Evolutionary conservation across 92 coral and sea anemone genomes (phyloP).

Genomic region (Blastomussa wellsi): DNA sequence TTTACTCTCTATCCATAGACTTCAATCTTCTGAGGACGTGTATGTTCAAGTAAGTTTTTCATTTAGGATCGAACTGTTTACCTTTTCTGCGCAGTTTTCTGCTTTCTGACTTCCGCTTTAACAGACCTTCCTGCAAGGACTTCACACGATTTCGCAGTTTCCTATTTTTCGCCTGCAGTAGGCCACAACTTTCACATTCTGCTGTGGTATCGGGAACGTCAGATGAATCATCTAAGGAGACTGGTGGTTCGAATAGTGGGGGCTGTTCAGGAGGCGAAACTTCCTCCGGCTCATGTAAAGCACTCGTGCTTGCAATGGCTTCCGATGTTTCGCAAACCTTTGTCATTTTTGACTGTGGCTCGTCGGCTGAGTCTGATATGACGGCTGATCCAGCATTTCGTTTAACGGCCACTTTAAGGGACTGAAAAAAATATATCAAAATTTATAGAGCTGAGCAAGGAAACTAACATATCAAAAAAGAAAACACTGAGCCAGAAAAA

Average conservation of each 20-base stretch:
- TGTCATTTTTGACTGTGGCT: conserved; percentile 1
- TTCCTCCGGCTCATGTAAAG: too few species aligned
- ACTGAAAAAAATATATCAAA: not conserved
- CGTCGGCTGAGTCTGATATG: conserved; percentile 10
- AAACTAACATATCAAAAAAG: conserved; percentile 4
- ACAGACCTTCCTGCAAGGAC: not conserved
- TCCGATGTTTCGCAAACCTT: conserved; percentile 15
- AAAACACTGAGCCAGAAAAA: too few species aligned
- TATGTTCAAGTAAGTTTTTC: not conserved
- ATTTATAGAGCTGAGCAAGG: conserved; percentile 2
- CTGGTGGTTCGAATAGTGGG: conserved; percentile 4
- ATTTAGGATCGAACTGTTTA: not conserved
- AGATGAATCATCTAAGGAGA: not conserved
- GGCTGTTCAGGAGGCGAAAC: not conserved
- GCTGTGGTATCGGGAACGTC: not conserved
- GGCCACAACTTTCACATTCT: conserved; percentile 5
- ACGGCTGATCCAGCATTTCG: conserved; percentile 4
- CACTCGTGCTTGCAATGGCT: conserved; percentile 15
- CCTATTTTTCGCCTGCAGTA: not conserved
- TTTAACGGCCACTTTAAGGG: conserved; percentile 5
- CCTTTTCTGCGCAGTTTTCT: not conserved
- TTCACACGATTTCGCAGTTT: not conserved
- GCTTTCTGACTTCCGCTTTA: conserved; percentile 2
- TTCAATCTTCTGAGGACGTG: too few species aligned
- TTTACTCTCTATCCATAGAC: too few species aligned